Percentiles rank a stretch among this genome's conserved stretches.
Conservation (phyloP, 2,113 vertebrate species). For the Collichthys lucidus region DNA sequence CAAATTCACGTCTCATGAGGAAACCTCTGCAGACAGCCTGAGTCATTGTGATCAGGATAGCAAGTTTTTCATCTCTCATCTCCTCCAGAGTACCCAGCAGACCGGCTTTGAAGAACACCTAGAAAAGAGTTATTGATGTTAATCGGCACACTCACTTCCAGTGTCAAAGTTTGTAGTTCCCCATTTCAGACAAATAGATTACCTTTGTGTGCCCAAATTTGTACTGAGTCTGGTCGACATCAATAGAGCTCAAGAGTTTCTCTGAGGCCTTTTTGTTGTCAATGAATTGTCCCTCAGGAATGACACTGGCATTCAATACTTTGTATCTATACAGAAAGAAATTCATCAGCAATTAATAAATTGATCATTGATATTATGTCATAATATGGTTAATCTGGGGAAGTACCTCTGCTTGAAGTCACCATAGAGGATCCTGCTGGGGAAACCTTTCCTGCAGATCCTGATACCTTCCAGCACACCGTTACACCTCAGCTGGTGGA, state of each 20-base stretch:
- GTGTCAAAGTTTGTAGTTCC: background rate
- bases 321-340: conserved; percentile 72
- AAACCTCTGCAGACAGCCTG: conserved; percentile 81
- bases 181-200: conserved; percentile 10
- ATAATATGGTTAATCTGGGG: background rate
- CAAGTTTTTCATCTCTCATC: conserved; percentile 96
- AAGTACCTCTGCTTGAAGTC: conserved; percentile 93
- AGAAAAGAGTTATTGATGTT: conserved; percentile 12
- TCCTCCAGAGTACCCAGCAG: conserved; percentile 92
- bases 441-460: conserved; percentile 95
- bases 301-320: conserved; percentile 87
- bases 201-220: conserved; percentile 94
- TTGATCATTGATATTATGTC: background rate
- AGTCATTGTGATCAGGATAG: conserved; percentile 83
- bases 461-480: conserved; percentile 94
- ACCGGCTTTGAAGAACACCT: conserved; percentile 98
- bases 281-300: conserved; percentile 90
- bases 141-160: background rate
- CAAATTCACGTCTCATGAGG: conserved; percentile 83
- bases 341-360: background rate
- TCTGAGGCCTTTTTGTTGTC: conserved; percentile 93
- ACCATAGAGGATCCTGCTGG: conserved; percentile 92
- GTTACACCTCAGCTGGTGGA: conserved; percentile 93
- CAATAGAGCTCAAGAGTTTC: conserved; percentile 89
- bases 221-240: conserved; percentile 90